Evolutionary conservation across 2,113 vertebrate genomes (phyloP).

Genomic region (Chloebia gouldiae): DNA sequence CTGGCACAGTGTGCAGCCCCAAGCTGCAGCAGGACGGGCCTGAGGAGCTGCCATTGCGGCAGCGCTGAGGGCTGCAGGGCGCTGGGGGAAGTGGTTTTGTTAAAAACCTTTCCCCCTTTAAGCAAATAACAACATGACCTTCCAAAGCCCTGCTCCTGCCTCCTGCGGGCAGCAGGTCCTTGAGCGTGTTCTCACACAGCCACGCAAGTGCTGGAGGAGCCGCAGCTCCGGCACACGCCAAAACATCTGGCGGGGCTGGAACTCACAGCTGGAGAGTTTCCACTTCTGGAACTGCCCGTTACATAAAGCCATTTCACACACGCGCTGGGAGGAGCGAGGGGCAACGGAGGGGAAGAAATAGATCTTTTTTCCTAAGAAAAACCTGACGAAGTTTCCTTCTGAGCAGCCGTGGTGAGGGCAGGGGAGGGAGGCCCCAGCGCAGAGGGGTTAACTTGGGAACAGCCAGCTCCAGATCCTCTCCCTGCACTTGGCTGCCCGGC

Average conservation of each 20-base stretch:
- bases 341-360: slow-evolving; percentile 41
- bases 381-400: background rate
- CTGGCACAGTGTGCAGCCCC: background rate
- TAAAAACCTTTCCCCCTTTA: background rate
- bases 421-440: background rate
- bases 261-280: slow-evolving; percentile 61
- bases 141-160: slow-evolving; percentile 32
- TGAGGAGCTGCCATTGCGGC: background rate
- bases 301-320: slow-evolving; percentile 58
- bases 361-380: slow-evolving; percentile 6
- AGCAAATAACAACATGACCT: slow-evolving; percentile 30
- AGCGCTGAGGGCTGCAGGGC: background rate
- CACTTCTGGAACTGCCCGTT: slow-evolving; percentile 56
- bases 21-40: accelerated
- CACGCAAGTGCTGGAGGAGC: slow-evolving; percentile 38
- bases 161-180: slow-evolving; percentile 53
- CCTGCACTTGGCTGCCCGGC: background rate
- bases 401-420: background rate
- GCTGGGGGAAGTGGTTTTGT: background rate
- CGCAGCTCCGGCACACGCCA: background rate
- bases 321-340: slow-evolving; percentile 40
- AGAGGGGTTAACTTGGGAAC: background rate
- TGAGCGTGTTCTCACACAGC: background rate
- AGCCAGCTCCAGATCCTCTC: background rate
- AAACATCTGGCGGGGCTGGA: slow-evolving; percentile 65